Evolutionary conservation across 2,797 vertebrate species (phyloP).

Genomic region (Orestias chungarensis): DNA sequence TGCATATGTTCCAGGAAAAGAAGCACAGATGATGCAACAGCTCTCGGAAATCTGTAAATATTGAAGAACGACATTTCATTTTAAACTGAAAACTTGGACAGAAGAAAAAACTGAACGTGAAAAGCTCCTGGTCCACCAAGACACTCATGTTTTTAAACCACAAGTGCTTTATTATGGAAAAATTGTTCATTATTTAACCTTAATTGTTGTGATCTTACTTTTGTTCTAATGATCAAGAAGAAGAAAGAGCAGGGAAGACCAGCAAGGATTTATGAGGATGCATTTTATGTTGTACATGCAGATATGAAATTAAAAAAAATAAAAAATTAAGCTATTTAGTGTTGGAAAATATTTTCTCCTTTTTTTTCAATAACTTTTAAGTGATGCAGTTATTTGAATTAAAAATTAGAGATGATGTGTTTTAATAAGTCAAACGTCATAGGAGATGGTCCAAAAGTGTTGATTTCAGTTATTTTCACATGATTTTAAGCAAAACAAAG

Average conservation of each 20-base stretch:
- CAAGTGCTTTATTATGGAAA: constrained; percentile 74
- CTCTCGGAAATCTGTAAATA: constrained; percentile 44
- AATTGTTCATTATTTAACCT: constrained; percentile 57
- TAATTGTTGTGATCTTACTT: constrained; percentile 64
- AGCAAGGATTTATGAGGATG: constrained; percentile 28
- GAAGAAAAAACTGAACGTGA: constrained; percentile 8
- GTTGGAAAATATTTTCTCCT: constrained; percentile 38
- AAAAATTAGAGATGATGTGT: background rate
- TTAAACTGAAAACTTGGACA: constrained; percentile 43
- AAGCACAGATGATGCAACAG: constrained; percentile 71
- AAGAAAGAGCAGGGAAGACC: constrained; percentile 36
- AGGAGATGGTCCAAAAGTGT: background rate
- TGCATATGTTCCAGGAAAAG: constrained; percentile 50
- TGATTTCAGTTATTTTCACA: background rate
- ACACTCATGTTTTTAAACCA: constrained; percentile 67
- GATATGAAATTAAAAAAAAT: constrained; percentile 71
- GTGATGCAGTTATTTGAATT: background rate
- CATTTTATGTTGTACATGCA: constrained; percentile 66
- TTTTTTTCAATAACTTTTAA: constrained; percentile 11
- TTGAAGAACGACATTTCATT: constrained; percentile 36
- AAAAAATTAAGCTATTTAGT: constrained; percentile 48
- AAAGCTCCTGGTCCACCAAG: constrained; percentile 36
- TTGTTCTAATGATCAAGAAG: constrained; percentile 52
- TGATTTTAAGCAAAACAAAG: background rate
- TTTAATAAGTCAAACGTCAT: background rate